Conservation (phyloP, 1,140 invertebrate genomes). For the Pseudobourletiella spinata region DNA sequence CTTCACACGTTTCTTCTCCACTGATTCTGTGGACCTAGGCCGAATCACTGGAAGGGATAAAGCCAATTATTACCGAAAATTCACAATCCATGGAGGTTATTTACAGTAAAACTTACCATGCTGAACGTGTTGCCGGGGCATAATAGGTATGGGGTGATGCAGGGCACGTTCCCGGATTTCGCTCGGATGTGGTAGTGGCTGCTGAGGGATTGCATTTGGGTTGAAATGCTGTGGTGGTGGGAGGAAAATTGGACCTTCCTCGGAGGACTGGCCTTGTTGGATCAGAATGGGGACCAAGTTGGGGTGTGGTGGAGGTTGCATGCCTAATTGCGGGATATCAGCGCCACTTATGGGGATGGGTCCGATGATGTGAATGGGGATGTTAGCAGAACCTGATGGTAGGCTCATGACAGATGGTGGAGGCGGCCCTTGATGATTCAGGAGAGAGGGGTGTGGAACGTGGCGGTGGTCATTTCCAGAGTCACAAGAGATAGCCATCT, state of each 20-base stretch:
- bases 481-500: slow-evolving; percentile 76
- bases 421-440: background rate
- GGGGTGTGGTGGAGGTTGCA: background rate
- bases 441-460: background rate
- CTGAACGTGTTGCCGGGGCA: slow-evolving; percentile 26
- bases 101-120: too few species aligned
- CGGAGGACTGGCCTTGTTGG: background rate
- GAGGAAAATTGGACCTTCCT: slow-evolving; percentile 2
- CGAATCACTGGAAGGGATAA: slow-evolving; percentile 19
- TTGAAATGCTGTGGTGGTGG: background rate
- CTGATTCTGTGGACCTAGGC: slow-evolving; percentile 14
- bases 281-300: background rate
- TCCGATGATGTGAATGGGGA: slow-evolving; percentile 32
- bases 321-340: background rate
- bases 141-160: slow-evolving; percentile 30
- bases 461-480: slow-evolving; percentile 46
- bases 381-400: background rate
- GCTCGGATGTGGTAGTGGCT: slow-evolving; percentile 6
- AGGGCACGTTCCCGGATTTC: slow-evolving; percentile 30
- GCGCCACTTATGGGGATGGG: slow-evolving; percentile 21
- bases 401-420: background rate
- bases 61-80: too few species aligned
- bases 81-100: too few species aligned
- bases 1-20: slow-evolving; percentile 19
- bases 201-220: background rate